Evolutionary conservation across 2,113 vertebrate genomes (phyloP), one percentile per base, ranked within the genome.

Genomic region (Actenoides hombroni): DNA sequence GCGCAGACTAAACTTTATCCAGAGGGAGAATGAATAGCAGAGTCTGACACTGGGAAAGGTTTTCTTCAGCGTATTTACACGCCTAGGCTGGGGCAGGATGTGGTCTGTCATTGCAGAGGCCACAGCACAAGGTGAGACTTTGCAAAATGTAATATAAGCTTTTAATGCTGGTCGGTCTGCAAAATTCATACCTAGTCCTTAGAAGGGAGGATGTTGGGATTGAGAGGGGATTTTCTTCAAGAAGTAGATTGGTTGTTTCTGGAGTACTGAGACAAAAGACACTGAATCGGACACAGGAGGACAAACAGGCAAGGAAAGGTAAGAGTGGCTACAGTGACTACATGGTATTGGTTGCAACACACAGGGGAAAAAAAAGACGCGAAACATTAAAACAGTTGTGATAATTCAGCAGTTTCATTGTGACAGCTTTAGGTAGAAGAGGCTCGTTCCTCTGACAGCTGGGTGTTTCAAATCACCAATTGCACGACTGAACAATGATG

Each of bases 41-140:
- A 83, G 81, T n/a, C 93, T 95, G 89, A 96, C 93, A 89, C 96
- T 83, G 77, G 91, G 84, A 65, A 92, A 89, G 74, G 70, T 92
- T 97, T 97, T 96, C 94, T 96, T 84, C 91, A 76, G 95, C 17
- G 0, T 97, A 96, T 97, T 97, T 97, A 96, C 95, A 92, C 2
- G 48, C 91, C 75, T 35, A 26, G 96, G 79, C 93, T 89, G 77
- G 68, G 81, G 93, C 96, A 97, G 96, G 96, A 97, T 97, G 96
- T 97, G 95, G 95, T 96, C 96, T 97, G 96, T 97, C 96, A 95
- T 95, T 97, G 96, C 94, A 94, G 93, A 96, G 94, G 93, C 96
- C 96, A 94, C 95, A 97, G 96, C 94, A 94, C 84, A 94, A 97
- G 91, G 95, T 94, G 96, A 95, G 95, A 96, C 89, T 96, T 92